Evolutionary conservation across 2,888 invertebrate genomes (phyloP).

Genomic region (Isoperla grammatica): DNA sequence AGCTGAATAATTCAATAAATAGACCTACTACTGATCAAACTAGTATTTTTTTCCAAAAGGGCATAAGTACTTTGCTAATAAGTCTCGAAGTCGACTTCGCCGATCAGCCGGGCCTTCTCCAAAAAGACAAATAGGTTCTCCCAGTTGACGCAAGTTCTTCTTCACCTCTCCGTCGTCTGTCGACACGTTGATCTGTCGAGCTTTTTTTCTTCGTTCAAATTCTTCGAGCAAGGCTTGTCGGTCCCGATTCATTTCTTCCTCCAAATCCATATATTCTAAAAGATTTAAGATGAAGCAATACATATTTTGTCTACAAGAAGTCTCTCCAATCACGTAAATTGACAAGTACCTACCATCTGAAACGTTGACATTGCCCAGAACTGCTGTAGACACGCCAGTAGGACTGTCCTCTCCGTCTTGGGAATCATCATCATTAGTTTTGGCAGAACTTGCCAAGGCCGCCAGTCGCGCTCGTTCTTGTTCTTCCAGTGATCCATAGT

Average conservation of each 20-base stretch:
- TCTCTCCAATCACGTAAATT: no score
- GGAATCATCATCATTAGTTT: conserved; percentile 55
- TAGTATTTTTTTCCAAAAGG: no score
- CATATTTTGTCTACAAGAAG: no score
- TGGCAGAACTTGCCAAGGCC: conserved; percentile 51
- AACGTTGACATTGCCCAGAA: conserved; percentile 58
- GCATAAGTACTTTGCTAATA: conserved; percentile 63
- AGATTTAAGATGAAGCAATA: conserved; percentile 39
- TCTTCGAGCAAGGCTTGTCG: conserved; percentile 90
- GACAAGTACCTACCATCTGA: conserved; percentile 51
- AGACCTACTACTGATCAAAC: no score
- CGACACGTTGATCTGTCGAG: conserved; percentile 91
- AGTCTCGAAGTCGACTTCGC: conserved; percentile 81
- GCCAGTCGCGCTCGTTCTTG: conserved; percentile 66
- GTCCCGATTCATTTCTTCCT: conserved; percentile 80
- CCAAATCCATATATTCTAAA: conserved; percentile 77
- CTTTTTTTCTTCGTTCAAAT: conserved; percentile 90
- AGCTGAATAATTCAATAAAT: no score
- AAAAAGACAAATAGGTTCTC: conserved; percentile 95
- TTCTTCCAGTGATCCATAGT: conserved; percentile 89
- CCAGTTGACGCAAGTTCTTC: conserved; percentile 81
- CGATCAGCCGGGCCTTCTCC: conserved; percentile 98
- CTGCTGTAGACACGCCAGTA: conserved; percentile 49
- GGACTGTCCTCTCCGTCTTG: conserved; percentile 27
- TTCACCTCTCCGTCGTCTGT: conserved; percentile 97